Evolutionary conservation across 2,888 invertebrate genomes (phyloP), one percentile per base, ranked within the genome.

Genomic region (Ganaspis brasiliensis): DNA sequence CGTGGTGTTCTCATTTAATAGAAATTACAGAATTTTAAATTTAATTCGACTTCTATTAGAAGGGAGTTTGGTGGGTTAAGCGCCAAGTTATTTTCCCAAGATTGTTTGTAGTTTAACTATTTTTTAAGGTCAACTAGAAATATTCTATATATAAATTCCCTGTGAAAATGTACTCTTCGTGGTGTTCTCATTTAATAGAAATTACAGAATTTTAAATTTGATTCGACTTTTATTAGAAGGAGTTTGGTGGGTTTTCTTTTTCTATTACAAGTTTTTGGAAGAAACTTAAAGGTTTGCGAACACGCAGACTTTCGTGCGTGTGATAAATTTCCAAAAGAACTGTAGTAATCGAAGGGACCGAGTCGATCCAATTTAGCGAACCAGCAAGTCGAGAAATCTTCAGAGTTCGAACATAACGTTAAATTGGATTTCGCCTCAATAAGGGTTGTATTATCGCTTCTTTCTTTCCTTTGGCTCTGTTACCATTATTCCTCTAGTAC

Each of bases 341-440:
- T 84, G 75, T 55, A 77, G 70, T 79, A 79, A 73, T 72, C 37
- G 74, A 75, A 81, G 76, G 80, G 78, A 74, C 77, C 70, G 80
- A 82, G 82, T 86, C 80, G 81, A 81, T 82, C 81, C 82, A 84
- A 84, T 86, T 83, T 83, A 79, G 77, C 81, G 71, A 81, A 72
- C 79, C 77, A 76, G 78, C 55, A 76, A 73, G 56, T 71, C 67
- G 74, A 81, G 79, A 79, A 81, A 84, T 78, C 77, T 72, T 78
- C 79, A 56, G 74, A 80, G 80, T 83, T 81, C 73, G 82, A 80
- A 82, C 81, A 77, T 82, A 83, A 83, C 83, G 82, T 82, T 84
- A 84, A 86, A 87, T 86, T 86, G 85, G 83, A 85, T 82, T 81
- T 80, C 76, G 77, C 79, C 81, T 75, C 80, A 76, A 80, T 79